A percentile compares a stretch with the other conserved stretches of the same genome.
Conservation (phyloP, 2,888 invertebrate genomes). For the Eulithis prunata region DNA sequence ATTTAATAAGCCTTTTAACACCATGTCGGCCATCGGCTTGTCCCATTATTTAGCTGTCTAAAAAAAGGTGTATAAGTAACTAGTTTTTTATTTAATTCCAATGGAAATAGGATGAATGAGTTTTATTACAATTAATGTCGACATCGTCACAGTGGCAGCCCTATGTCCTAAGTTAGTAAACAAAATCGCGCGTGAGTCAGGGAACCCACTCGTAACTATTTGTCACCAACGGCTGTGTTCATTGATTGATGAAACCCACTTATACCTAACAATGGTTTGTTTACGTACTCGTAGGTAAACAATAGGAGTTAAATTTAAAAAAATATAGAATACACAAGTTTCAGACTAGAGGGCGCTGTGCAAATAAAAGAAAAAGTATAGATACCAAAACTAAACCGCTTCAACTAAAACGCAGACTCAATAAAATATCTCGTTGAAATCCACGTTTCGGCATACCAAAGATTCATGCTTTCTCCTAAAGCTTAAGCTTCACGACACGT, state of each 20-base stretch:
- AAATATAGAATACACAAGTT: background rate
- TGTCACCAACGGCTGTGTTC: background rate
- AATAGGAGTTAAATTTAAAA: background rate
- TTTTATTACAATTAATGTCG: too few relatives aligned
- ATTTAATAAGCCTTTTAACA: too few relatives aligned
- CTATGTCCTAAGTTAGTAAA: constrained; percentile 13
- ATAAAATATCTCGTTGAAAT: too few relatives aligned
- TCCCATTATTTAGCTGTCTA: too few relatives aligned
- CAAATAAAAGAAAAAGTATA: too few relatives aligned
- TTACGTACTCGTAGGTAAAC: background rate
- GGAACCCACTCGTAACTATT: constrained; percentile 9
- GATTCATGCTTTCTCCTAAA: background rate
- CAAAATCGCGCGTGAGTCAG: constrained; percentile 17
- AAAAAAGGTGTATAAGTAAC: too few relatives aligned
- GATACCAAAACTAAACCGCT: too few relatives aligned
- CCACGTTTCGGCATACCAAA: background rate
- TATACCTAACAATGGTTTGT: constrained; percentile 12
- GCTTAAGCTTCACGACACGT: constrained; percentile 7
- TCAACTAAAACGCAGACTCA: too few relatives aligned
- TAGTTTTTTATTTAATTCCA: too few relatives aligned
- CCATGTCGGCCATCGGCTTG: too few relatives aligned
- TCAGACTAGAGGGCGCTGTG: too few relatives aligned
- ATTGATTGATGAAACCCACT: background rate
- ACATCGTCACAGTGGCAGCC: background rate
- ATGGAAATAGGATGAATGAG: too few relatives aligned